Base-by-base conservation (phyloP, 2,797 vertebrate genomes). In the Hydrolagus colliei region DNA sequence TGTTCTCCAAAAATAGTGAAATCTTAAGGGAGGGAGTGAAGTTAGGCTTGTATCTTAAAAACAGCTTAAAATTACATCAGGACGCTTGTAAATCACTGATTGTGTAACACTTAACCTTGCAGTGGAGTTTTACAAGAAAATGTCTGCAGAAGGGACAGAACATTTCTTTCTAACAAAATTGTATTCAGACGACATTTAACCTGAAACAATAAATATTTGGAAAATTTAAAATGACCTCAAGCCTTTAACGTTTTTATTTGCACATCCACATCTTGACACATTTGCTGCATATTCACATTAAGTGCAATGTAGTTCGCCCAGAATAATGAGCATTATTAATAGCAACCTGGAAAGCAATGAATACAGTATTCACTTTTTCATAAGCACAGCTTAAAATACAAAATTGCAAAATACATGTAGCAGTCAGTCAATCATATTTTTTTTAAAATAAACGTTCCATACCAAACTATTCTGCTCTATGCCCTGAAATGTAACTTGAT, bases 191-290 rank as follows among this genome's bases (percentile, higher is more conserved):
- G 27, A 80, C 78, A 80, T 67, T 63, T 65, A 67, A 67, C 63
- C 32, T 68, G 71, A 82, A 20, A 63, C 4, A 84, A 84, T 84
- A 84, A 84, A 84, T 67, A 84, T 71, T 84, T 9, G 79, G 18
- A 84, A 84, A 84, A 71, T 80, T 13, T 18, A 76, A 52, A 52
- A 13, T 67, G 4, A 2, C 32, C 65, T 82, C 65, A 68, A 13
- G n/a, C 22, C 77, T 32, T 65, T 65, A 76, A 52, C 18, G 16
- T n/a, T 20, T 77, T 77, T 77, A 27, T 61, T 77, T 59, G 41
- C 10, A 4, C 4, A 16, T 71, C 4, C 18, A 13, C 13, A 52
- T 84, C 65, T 71, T 52, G 13, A 71, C 16, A 13, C 65, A 4
- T 76, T 84, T 7, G 8, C 27, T 82, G 32, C 67, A 35, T 52